These are phyloP conservation scores for Itoplectis maculator DNA, from an alignment of 2,888 invertebrate species.

Conservation along the genomic window DNA sequence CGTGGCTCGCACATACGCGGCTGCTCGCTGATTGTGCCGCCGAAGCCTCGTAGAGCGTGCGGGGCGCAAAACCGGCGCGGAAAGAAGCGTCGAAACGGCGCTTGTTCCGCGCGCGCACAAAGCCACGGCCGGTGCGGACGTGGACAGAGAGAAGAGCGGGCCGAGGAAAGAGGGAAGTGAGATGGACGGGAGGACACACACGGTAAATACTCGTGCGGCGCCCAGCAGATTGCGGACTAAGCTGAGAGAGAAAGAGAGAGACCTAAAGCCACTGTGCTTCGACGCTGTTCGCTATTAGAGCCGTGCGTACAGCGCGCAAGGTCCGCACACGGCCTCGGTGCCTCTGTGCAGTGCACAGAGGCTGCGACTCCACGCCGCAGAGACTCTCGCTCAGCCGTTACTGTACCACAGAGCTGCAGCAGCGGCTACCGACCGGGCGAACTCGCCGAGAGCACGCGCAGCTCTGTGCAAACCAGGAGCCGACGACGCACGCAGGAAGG, in stretches of 20 bases:
- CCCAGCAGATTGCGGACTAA: conserved; percentile 76
- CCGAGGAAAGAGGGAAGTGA: conserved; percentile 55
- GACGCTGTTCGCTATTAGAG: conserved; percentile 33
- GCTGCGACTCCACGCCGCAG: conserved; percentile 40
- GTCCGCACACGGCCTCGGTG: conserved; percentile 31
- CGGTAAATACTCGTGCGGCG: conserved; percentile 79
- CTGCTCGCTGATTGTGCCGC: too few species aligned
- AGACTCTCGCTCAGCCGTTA: conserved; percentile 76
- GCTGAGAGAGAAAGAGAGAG: too few species aligned
- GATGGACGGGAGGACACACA: conserved; percentile 66
- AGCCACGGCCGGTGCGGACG: conserved; percentile 37
- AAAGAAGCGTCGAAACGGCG: conserved; percentile 71
- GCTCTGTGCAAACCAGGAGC: conserved; percentile 44
- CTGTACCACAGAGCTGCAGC: conserved; percentile 50
- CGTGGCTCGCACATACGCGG: too few species aligned
- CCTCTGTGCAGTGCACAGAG: conserved; percentile 26
- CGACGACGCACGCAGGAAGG: conserved; percentile 40
- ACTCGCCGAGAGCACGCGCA: conserved; percentile 25
- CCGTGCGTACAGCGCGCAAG: conserved; percentile 35
- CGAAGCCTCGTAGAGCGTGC: too few species aligned
- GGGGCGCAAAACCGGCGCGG: background rate
- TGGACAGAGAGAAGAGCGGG: conserved; percentile 40
- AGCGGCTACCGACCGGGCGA: conserved; percentile 58
- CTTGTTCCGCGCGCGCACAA: conserved; percentile 69
- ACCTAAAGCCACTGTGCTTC: conserved; percentile 68